A percentile compares a stretch with the other conserved stretches of the same genome.
phyloP scores from a whole-genome alignment of 2,888 invertebrate genomes.

The Drosophila conformis region DNA sequence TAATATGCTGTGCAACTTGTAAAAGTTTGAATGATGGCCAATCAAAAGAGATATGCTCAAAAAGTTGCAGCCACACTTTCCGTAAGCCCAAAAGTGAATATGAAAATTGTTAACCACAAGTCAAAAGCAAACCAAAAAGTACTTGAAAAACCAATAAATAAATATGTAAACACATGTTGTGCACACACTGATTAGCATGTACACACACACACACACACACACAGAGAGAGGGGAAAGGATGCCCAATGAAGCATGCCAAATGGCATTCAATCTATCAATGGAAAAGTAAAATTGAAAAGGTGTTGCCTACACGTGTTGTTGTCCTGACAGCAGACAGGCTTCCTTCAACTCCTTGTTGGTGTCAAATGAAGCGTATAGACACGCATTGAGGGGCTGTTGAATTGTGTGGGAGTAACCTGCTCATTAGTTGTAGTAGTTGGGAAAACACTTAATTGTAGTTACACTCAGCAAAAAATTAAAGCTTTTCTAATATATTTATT shows the following conservation, averaged over 20 bases:
- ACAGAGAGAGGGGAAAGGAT: conserved; percentile 27
- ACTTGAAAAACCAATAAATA: conserved; percentile 47
- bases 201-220: conserved; percentile 20
- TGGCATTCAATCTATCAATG: conserved; percentile 52
- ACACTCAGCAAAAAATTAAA: not conserved
- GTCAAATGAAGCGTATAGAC: conserved; percentile 57
- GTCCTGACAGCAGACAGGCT: conserved; percentile 19
- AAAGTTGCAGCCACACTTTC: conserved; percentile 27
- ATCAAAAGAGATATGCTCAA: conserved; percentile 23
- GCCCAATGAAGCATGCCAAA: conserved; percentile 74
- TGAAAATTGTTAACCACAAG: conserved; percentile 49
- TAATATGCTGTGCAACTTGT: conserved; percentile 23
- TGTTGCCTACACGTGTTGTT: conserved; percentile 69
- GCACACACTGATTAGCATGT: conserved; percentile 44
- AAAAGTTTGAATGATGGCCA: conserved; percentile 52
- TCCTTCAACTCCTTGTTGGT: not conserved
- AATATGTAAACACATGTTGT: conserved; percentile 38
- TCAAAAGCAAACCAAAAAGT: conserved; percentile 18
- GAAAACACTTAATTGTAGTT: conserved; percentile 51
- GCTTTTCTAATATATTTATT: no score
- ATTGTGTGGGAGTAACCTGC: conserved; percentile 8
- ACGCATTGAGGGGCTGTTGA: conserved; percentile 9
- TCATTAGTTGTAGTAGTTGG: conserved; percentile 50
- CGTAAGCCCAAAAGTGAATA: conserved; percentile 42
- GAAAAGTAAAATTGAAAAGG: conserved; percentile 60